These are phyloP conservation scores for Acanthurus tractus DNA, from an alignment of 2,797 vertebrate genomes.

Conservation along the genomic window DNA sequence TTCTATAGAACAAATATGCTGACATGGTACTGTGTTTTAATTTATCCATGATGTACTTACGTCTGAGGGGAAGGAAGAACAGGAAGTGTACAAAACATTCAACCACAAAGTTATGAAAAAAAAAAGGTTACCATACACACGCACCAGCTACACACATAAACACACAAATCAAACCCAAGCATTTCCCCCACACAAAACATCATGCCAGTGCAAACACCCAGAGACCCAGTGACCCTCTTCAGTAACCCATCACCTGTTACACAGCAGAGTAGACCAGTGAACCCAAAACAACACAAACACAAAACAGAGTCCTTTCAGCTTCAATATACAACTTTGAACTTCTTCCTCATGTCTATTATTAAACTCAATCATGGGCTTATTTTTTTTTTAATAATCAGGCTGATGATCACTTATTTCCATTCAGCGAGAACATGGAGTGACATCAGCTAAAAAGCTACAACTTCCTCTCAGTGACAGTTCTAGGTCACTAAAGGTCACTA, in stretches of 20 bases:
- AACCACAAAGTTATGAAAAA: constrained; percentile 22
- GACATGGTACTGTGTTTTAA: background rate
- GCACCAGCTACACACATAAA: constrained; percentile 42
- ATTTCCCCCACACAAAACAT: constrained; percentile 52
- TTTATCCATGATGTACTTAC: constrained; percentile 49
- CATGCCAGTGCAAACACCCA: constrained; percentile 69
- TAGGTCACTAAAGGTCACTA: background rate
- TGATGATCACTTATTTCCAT: background rate
- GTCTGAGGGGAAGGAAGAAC: constrained; percentile 13
- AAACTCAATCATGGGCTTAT: background rate
- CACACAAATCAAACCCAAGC: constrained; percentile 49
- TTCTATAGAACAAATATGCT: constrained; percentile 1
- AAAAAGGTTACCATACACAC: constrained; percentile 33
- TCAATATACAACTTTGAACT: background rate
- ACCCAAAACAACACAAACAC: constrained; percentile 29
- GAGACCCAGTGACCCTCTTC: constrained; percentile 38
- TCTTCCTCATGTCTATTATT: background rate
- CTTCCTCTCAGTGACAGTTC: no score
- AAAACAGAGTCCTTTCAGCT: constrained; percentile 12
- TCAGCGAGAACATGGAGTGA: constrained; percentile 16
- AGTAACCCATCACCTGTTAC: constrained; percentile 74
- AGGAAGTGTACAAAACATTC: constrained; percentile 28
- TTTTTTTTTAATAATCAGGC: background rate
- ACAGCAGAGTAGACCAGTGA: constrained; percentile 48
- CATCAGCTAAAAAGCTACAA: constrained; percentile 11